Base-by-base conservation (phyloP, 2,113 vertebrate genomes). In the Gulo gulo region DNA sequence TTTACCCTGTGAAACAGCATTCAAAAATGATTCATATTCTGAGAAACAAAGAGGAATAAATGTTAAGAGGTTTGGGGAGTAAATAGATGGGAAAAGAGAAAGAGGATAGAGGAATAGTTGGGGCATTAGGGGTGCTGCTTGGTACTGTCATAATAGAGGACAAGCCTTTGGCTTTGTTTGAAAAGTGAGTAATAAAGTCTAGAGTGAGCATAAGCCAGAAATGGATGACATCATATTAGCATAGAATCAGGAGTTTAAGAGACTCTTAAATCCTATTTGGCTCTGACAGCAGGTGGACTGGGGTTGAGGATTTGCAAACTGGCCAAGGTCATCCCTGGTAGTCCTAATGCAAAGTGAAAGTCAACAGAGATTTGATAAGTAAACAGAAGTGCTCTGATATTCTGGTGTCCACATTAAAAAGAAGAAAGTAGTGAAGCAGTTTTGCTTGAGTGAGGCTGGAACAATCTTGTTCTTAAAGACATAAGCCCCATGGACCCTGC, bases 191-290 rank as follows among this genome's bases (percentile, higher is more conserved):
- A 69, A 87, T 88, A 79, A 71, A 92, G n/a, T 78, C 23, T 45
- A 1, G 76, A 14, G 52, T 61, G 23, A 94, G 39, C 50, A 65
- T 93, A 90, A 97, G 76, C 55, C 82, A 96, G 80, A 84, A 94
- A 69, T 29, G 7, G 74, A 79, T 96, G 94, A 92, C 76, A 80
- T 91, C 81, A 85, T 83, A 85, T 97, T 55, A 95, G 80, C 67
- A 86, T 11, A 92, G 26, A 95, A 92, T 97, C 24, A 71, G 18
- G 34, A 83, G 42, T 93, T 91, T 96, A 67, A 94, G 81, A 63
- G 36, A 92, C 73, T 85, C 55, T 82, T 95, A 96, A 96, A 97
- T 96, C 91, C 93, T 94, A 79, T 94, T 96, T 97, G 96, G 81
- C 94, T 98, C 69, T 94, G 57, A 91, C 78, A 95, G 95, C 83